Base-by-base conservation (phyloP, 2,113 vertebrate species). In the Corythaixoides concolor region DNA sequence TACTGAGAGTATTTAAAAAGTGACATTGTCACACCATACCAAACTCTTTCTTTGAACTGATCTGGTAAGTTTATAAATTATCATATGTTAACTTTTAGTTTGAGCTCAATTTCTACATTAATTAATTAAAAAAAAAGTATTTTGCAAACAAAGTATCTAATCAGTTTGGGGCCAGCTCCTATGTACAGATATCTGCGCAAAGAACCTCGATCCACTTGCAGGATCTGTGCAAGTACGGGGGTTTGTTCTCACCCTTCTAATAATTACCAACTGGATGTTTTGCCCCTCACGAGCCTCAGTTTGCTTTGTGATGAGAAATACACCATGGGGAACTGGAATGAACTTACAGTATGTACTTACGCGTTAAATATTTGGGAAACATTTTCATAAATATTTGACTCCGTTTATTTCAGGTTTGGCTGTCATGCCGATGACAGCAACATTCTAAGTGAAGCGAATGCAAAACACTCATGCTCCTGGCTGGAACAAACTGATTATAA, bases 131-230 rank as follows among this genome's bases (percentile, higher is more conserved):
- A 72, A 33, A 7, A 43, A 59, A 12, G 41, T 8, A 6, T 15
- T 87, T 68, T 85, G 27, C 32, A 81, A 45, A 52, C 22, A 16
- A 74, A 32, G 3, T 13, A 43, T 9, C 21, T 49, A 19, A 49
- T 56, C n/a, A 35, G 16, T 49, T 43, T 22, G 27, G 30, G 19
- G 49, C 21, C 69, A 43, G 23, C 11, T 67, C 43, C 52, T 63
- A 28, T 10, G 59, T 12, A 47, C 9, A 37, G 8, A 4, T 13
- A 8, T 18, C 55, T 8, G 3, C 0, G 0, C 9, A 15, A 64
- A 68, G 11, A 89, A 15, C 16, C 26, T 47, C 0, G 0, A 64
- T 32, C 27, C 15, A 5, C 49, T 59, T 53, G 64, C 59, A 63
- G 27, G 37, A 43, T 47, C n/a, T 20, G 3, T 20, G 49, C 30